phyloP scores from a whole-genome alignment of 2,113 vertebrate species.

The Manacus vitellinus region DNA sequence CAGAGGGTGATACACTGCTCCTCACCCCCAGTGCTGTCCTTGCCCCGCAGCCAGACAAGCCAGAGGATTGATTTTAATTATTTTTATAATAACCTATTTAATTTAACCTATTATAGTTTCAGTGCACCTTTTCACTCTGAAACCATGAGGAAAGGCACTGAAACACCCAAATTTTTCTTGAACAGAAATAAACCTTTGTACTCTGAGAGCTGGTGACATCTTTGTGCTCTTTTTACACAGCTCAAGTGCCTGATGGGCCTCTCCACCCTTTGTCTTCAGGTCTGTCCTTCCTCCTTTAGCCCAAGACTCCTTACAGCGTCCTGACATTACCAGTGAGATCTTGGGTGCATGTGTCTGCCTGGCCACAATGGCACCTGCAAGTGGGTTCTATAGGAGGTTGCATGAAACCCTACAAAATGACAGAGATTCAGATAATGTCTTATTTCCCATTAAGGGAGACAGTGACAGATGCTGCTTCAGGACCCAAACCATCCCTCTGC shows the following conservation, averaged over 20 bases:
- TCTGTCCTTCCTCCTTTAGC: not conserved
- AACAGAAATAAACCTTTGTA: not conserved
- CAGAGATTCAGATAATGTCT: not conserved
- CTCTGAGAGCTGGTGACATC: not conserved
- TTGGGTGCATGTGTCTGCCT: fast-evolving
- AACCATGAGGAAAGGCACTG: not conserved
- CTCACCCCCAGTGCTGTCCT: not conserved
- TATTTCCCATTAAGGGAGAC: not conserved
- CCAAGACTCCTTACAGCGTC: not conserved
- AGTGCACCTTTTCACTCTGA: not conserved
- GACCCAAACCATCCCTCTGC: not conserved
- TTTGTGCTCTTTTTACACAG: not conserved
- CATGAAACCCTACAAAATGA: not conserved
- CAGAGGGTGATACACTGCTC: not conserved
- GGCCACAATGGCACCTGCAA: fast-evolving
- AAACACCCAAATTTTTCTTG: not conserved
- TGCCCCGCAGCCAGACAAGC: not conserved
- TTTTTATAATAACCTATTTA: not conserved
- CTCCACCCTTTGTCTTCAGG: not conserved
- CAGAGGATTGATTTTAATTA: not conserved
- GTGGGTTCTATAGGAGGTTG: not conserved
- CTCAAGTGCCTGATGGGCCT: not conserved
- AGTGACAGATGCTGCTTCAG: not conserved
- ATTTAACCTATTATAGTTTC: not conserved
- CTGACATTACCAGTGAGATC: not conserved